Base-by-base conservation (phyloP, 2,113 vertebrate genomes). In the Hoplias malabaricus region DNA sequence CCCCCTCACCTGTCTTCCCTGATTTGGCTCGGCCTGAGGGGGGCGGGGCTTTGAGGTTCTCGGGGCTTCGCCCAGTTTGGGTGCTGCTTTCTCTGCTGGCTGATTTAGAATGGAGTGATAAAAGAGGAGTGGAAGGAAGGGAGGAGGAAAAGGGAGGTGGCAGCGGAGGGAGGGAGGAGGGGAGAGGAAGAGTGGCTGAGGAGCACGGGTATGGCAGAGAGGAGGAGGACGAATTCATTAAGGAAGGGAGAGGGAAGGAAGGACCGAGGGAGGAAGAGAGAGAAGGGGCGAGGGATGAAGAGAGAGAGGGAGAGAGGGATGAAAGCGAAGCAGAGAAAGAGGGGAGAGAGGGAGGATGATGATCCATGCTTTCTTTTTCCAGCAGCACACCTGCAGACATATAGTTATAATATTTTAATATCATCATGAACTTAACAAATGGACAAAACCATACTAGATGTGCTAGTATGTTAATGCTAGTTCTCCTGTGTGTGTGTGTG, bases 41-140 rank as follows among this genome's bases (percentile, higher is more conserved):
- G 29, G 93, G 90, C 59, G 91, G 59, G 0, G 92, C 90, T 90
- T 93, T 93, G 83, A 93, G 90, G 69, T 90, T 90, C 40, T 95
- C 93, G 0, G 91, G 2, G 6, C 85, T 84, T 83, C 88, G 93
- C 79, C 94, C 93, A 0, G 94, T 95, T 89, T 94, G 94, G 0
- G 93, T 95, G 90, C 94, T 92, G 87, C 88, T 93, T 88, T 95
- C 95, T 70, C 90, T 95, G 89, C 94, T 95, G 82, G 92, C 93
- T 0, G 90, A 95, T 87, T 94, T 96, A 0, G 68, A 46, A 0
- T 96, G 95, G 56, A 89, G 86, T 2, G 91, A 88, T 0, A 87
- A 36, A 11, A 84, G 69, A 0, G 86, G 81, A 19, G 80, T 82
- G 0, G 34, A 31, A 0, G 86, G 6, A 6, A 88, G 0, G 0